These are phyloP conservation scores for Philaenus spumarius DNA, from an alignment of 1,140 invertebrate species.

Conservation along the genomic window DNA sequence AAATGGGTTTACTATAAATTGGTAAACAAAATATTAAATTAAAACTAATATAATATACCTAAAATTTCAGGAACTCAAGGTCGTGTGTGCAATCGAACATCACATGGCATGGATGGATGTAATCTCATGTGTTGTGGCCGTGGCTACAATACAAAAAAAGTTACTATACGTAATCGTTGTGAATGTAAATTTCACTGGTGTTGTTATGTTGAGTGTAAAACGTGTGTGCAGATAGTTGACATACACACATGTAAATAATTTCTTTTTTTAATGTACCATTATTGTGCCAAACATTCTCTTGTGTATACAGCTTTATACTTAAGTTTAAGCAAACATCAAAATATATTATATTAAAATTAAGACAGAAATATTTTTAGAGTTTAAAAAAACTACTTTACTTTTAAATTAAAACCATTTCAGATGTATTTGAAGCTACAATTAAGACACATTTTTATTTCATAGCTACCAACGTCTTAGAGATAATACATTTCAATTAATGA, in stretches of 20 bases:
- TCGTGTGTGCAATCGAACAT: conserved; percentile 72
- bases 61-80: conserved; percentile 60
- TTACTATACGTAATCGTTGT: conserved; percentile 69
- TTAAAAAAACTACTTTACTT: too few species aligned
- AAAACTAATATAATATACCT: too few species aligned
- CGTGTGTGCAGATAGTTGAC: conserved; percentile 70
- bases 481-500: too few species aligned
- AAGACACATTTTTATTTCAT: too few species aligned
- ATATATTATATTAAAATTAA: too few species aligned
- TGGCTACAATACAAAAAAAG: conserved; percentile 83
- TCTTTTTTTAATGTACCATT: conserved; percentile 3
- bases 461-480: too few species aligned
- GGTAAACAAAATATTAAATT: background rate
- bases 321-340: too few species aligned
- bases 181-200: conserved; percentile 92
- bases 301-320: background rate
- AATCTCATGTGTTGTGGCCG: conserved; percentile 89
- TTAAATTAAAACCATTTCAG: too few species aligned
- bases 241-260: conserved; percentile 79
- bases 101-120: conserved; percentile 79
- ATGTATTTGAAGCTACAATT: too few species aligned
- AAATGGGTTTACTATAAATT: background rate
- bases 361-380: too few species aligned
- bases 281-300: background rate
- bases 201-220: conserved; percentile 81